Conservation (phyloP, 2,113 vertebrate species). For the Manacus vitellinus region DNA sequence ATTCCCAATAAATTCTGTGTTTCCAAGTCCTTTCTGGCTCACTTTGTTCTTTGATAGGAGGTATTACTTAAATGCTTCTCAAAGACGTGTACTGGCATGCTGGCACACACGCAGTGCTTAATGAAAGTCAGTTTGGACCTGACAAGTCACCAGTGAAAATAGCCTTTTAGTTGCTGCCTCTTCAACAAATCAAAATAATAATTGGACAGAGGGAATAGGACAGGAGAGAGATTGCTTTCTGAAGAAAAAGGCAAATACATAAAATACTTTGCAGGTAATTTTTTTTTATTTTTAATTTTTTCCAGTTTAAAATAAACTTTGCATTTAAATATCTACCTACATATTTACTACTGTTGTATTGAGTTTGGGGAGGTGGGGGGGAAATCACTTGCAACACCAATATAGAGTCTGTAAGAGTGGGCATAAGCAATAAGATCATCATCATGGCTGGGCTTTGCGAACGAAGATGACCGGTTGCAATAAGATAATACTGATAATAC, state of each 20-base stretch:
- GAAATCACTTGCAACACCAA: background rate
- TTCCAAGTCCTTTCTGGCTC: background rate
- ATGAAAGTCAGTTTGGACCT: background rate
- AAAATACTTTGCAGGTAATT: background rate
- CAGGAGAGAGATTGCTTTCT: background rate
- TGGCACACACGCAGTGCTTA: background rate
- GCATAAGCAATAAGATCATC: background rate
- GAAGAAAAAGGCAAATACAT: background rate
- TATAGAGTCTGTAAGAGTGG: background rate
- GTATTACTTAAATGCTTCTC: background rate
- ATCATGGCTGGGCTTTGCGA: no score
- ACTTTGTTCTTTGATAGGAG: background rate
- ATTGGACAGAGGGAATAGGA: background rate
- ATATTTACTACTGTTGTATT: background rate
- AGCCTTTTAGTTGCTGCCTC: background rate
- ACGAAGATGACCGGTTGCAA: no score
- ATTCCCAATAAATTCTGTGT: background rate
- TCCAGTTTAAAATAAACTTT: background rate
- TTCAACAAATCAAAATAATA: background rate
- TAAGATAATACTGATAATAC: background rate
- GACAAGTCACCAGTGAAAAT: background rate
- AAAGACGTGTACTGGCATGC: background rate
- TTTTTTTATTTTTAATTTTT: background rate
- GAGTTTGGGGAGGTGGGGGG: fast-evolving
- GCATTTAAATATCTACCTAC: background rate